phyloP scores from a whole-genome alignment of 2,113 vertebrate genomes.

The Petromus typicus region DNA sequence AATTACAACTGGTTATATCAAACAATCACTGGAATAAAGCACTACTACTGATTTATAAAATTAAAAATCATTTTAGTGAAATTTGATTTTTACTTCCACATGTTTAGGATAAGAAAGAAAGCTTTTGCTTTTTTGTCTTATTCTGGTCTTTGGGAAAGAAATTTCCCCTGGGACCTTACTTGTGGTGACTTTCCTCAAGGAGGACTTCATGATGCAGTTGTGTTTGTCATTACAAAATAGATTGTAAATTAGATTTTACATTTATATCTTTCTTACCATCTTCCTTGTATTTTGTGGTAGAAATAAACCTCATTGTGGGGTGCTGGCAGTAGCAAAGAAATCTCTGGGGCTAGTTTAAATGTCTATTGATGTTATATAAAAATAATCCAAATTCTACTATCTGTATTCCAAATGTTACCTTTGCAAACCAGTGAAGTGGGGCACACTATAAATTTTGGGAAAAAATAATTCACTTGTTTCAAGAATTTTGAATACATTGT shows the following conservation, averaged over 20 bases:
- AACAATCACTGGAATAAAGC: not conserved
- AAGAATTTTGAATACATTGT: slow-evolving; percentile 59
- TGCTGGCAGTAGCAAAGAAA: not conserved
- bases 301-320: slow-evolving; percentile 26
- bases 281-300: slow-evolving; percentile 72
- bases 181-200: slow-evolving; percentile 9
- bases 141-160: not conserved
- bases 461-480: slow-evolving; percentile 47
- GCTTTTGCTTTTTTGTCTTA: not conserved
- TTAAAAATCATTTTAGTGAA: slow-evolving; percentile 2
- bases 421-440: not conserved
- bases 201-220: not conserved
- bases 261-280: slow-evolving; percentile 67
- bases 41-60: not conserved
- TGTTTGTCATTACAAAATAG: slow-evolving; percentile 75
- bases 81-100: not conserved
- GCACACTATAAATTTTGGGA: not conserved
- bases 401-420: not conserved
- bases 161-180: not conserved
- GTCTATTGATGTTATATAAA: slow-evolving; percentile 34
- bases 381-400: slow-evolving; percentile 15
- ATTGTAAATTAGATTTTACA: slow-evolving; percentile 73
- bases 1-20: not conserved
- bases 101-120: not conserved
- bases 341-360: slow-evolving; percentile 33